Percentiles rank a stretch among this genome's conserved stretches.
Evolutionary conservation across 2,888 invertebrate species (phyloP).

Genomic region (Oeneis ivallda): DNA sequence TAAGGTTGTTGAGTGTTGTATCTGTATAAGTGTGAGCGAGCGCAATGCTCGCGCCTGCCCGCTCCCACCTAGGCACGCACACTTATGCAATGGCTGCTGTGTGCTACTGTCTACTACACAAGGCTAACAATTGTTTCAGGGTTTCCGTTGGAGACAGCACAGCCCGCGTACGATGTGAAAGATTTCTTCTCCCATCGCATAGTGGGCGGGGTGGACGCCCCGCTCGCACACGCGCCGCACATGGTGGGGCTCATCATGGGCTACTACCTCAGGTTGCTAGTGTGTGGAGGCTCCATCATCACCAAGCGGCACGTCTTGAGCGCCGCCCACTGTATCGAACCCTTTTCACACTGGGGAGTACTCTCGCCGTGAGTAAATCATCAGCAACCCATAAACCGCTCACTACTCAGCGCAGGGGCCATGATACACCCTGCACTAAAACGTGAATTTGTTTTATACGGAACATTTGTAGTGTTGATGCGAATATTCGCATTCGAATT

Average conservation of each 20-base stretch:
- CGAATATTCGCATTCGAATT: no score
- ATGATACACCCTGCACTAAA: no score
- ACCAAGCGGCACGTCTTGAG: constrained; percentile 12
- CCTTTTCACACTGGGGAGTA: constrained; percentile 36
- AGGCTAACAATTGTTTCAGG: constrained; percentile 34
- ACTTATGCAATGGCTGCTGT: no score
- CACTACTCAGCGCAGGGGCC: no score
- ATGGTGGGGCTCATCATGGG: constrained; percentile 24
- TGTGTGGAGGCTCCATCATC: constrained; percentile 29
- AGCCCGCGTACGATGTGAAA: constrained; percentile 10
- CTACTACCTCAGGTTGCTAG: not conserved
- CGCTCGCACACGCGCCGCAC: constrained; percentile 41
- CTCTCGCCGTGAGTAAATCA: constrained; percentile 38
- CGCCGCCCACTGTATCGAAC: constrained; percentile 54
- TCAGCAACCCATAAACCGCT: no score
- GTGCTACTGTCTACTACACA: no score
- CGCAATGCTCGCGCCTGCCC: no score
- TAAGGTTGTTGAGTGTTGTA: no score
- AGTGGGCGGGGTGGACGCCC: constrained; percentile 49
- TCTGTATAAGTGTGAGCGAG: no score
- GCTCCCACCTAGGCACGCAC: no score
- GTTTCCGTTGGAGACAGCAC: constrained; percentile 17
- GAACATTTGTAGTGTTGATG: no score
- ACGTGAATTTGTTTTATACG: no score
- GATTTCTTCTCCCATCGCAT: constrained; percentile 35